These are phyloP conservation scores for Melangyna quadrimaculata DNA, from an alignment of 2,888 invertebrate genomes.

Conservation along the genomic window DNA sequence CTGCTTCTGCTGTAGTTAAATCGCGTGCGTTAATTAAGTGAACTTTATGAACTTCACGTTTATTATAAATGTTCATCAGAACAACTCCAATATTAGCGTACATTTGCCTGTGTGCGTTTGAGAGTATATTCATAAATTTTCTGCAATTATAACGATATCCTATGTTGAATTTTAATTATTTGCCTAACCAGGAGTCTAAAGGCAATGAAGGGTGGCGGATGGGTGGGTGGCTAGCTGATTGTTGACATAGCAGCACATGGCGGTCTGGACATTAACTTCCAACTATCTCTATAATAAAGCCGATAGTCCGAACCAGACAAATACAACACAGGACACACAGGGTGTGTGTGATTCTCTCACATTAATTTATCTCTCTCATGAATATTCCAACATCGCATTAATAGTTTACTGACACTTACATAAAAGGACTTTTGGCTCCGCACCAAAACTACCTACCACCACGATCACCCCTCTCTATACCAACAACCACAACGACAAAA, in stretches of 20 bases:
- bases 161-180: conserved; percentile 70
- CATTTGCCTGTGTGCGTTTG: not conserved
- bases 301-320: conserved; percentile 37
- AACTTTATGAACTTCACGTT: conserved; percentile 71
- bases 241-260: conserved; percentile 7
- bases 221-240: not conserved
- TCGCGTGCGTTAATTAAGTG: conserved; percentile 70
- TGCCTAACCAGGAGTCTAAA: conserved; percentile 43
- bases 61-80: conserved; percentile 14
- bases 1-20: conserved; percentile 46
- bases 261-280: conserved; percentile 43
- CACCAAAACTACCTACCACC: not conserved
- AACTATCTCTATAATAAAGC: not conserved
- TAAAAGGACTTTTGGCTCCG: conserved; percentile 59
- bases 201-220: not conserved
- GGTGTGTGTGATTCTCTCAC: conserved; percentile 68
- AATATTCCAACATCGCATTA: conserved; percentile 65
- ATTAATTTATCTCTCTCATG: conserved; percentile 69
- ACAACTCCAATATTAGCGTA: not conserved
- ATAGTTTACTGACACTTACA: conserved; percentile 67
- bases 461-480: not conserved
- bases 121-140: conserved; percentile 55
- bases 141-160: conserved; percentile 67
- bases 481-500: too few relatives aligned
- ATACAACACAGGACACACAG: not conserved